A percentile compares a stretch with the other conserved stretches of the same genome.
These are phyloP conservation scores for Athalia rosae DNA, from an alignment of 2,888 invertebrate species.

Conservation along the genomic window DNA sequence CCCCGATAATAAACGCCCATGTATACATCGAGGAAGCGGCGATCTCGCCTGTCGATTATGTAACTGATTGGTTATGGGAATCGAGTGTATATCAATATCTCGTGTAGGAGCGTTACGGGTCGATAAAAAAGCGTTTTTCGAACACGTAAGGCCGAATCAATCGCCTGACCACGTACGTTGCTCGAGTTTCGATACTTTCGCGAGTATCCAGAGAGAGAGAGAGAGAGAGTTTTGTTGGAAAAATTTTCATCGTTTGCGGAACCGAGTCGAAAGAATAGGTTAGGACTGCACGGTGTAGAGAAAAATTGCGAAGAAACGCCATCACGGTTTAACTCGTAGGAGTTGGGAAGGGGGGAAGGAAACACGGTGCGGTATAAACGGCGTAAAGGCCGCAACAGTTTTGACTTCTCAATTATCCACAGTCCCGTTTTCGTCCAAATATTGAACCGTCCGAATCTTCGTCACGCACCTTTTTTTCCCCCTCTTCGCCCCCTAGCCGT, in stretches of 20 bases:
- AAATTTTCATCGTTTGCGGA: too few species aligned
- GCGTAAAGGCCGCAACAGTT: constrained; percentile 55
- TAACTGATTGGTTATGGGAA: constrained; percentile 45
- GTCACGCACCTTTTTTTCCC: constrained; percentile 55
- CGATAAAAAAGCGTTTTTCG: too few species aligned
- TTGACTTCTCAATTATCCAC: constrained; percentile 73
- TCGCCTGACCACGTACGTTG: too few species aligned
- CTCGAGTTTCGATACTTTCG: too few species aligned
- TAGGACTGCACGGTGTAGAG: not conserved
- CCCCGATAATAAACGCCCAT: not conserved
- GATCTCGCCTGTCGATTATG: constrained; percentile 21
- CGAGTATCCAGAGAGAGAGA: too few species aligned
- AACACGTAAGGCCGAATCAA: too few species aligned
- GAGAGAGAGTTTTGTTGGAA: too few species aligned
- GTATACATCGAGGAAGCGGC: not conserved
- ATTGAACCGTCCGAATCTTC: constrained; percentile 63
- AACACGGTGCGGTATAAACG: not conserved
- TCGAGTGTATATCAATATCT: constrained; percentile 3
- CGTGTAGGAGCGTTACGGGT: not conserved
- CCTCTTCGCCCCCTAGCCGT: constrained; percentile 18
- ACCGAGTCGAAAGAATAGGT: constrained; percentile 8
- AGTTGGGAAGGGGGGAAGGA: not conserved
- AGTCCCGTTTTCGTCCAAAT: constrained; percentile 69
- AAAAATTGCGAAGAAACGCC: constrained; percentile 1
- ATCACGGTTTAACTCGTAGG: constrained; percentile 35